Base-by-base conservation (phyloP, 2,113 vertebrate genomes). In the Octodon degus region DNA sequence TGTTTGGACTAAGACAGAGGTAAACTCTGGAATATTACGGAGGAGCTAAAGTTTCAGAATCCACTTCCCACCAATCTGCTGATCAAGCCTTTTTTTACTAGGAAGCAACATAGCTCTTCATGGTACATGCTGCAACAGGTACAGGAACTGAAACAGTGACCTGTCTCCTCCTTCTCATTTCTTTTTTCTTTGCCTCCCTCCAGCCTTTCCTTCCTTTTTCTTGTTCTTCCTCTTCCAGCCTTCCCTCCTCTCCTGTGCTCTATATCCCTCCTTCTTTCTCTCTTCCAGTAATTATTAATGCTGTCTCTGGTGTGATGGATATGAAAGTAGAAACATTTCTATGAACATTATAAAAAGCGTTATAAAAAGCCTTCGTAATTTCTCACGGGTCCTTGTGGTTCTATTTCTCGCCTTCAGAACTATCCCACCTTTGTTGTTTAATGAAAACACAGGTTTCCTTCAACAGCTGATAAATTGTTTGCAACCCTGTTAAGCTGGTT, bases 371-470 rank as follows among this genome's bases (percentile, higher is more conserved):
- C 4, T 94, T 60, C 77, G 2, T 60, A 72, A 72, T 85, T 70
- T 79, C 55, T 94, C 86, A n/a, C 14, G 2, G 27, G 68, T 81
- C 25, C 17, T 85, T 50, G 2, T 7, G 58, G 68, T 76, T 0
- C 37, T 87, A 7, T 60, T 60, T 67, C 16, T 97, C n/a, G 5
- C 63, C 25, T 89, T 47, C 11, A 50, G n/a, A 76, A 65, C 27
- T 87, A 85, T 37, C 7, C 60, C 19, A 72, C 24, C 22, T 82
- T 55, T 80, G 55, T 74, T 86, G 90, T 81, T 91, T 53, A 20
- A 90, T 82, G 68, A 92, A 87, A 92, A 90, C 43, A 93, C 16
- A 40, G 40, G 32, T 80, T 95, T 94, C 30, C 90, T 96, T 94
- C 16, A 79, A 50, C 7, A 90, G 8, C 25, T 96, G 58, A 85